Percentiles rank a stretch among this genome's conserved stretches.
These are phyloP conservation scores for Syndactyla subalaris DNA, from an alignment of 2,797 vertebrate genomes.

Conservation along the genomic window DNA sequence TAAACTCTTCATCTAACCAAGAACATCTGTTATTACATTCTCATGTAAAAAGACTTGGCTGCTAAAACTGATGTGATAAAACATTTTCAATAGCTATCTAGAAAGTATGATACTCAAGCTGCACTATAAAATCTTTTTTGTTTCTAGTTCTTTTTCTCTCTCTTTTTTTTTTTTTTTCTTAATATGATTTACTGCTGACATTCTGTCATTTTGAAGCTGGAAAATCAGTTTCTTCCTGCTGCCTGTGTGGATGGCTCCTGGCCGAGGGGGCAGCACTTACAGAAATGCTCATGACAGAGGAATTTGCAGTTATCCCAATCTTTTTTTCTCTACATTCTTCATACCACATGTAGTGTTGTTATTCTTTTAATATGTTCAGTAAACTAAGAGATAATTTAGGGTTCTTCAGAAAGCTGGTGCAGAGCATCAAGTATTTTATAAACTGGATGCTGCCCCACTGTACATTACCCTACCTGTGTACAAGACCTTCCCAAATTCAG, in stretches of 20 bases:
- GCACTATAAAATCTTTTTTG: neutral
- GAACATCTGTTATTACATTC: neutral
- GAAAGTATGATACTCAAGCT: neutral
- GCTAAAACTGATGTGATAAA: constrained; percentile 50
- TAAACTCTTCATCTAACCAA: constrained; percentile 39
- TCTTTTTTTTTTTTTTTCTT: neutral
- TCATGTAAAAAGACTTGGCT: constrained; percentile 39
- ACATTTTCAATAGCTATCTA: constrained; percentile 30
- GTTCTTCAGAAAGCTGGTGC: neutral
- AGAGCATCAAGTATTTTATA: neutral
- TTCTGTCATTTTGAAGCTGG: neutral
- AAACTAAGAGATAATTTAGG: neutral
- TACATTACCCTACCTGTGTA: neutral
- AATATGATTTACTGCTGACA: neutral
- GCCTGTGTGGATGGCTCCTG: neutral
- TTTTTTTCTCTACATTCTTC: neutral
- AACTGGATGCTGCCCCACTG: neutral
- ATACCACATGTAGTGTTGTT: accelerated
- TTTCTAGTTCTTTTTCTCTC: neutral
- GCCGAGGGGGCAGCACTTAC: neutral
- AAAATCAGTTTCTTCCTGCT: neutral
- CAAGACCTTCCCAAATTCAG: neutral
- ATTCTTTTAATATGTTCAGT: neutral
- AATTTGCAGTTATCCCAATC: neutral
- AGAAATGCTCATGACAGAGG: neutral